Base-by-base conservation (phyloP, 37 sponge, comb jelly and placozoan species). In the Bolinopsis microptera region DNA sequence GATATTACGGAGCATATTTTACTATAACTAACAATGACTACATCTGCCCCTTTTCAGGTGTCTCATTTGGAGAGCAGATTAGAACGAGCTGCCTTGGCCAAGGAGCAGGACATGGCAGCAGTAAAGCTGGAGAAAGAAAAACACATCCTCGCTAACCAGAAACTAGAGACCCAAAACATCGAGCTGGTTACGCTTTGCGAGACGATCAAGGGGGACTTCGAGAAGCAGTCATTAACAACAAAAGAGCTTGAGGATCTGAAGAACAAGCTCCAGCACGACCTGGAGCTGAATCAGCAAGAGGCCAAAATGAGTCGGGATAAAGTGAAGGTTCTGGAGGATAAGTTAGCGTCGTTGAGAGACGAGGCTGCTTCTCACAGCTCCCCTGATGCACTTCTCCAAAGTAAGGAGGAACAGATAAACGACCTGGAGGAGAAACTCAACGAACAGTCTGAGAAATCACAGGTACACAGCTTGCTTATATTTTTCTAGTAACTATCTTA, bases 401-500 rank as follows among this genome's bases (percentile, higher is more conserved):
- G 90, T 38, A 86, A 86, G 90, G 90, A 86, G 26, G 36, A 39
- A 23, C 90, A 86, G 90, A 86, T 86, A 25, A 41, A 41, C 3
- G 90, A 86, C 39, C n/a, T 86, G 27, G 90, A 86, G 90, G 90
- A 86, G 90, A 86, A 86, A 86, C 90, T 86, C n/a, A 86, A 86
- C 61, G 90, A 86, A 40, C 90, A 86, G 48, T 86, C 90, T 0
- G 90, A 86, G 61, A 86, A 86, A 40, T 86, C n/a, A 18, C 90
- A 86, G 90, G 90, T 86, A 35, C 76, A n/a, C 21, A 22, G 21
- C 68, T 67, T 67, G n/a, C n/a, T n/a, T n/a, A n/a, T n/a, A n/a
- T n/a, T n/a, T n/a, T n/a, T n/a, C n/a, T n/a, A n/a, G n/a, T n/a
- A n/a, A n/a, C n/a, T n/a, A n/a, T n/a, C n/a, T n/a, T n/a, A n/a